phyloP scores from a whole-genome alignment of 2,888 invertebrate species.

The Choreutis nemorana region DNA sequence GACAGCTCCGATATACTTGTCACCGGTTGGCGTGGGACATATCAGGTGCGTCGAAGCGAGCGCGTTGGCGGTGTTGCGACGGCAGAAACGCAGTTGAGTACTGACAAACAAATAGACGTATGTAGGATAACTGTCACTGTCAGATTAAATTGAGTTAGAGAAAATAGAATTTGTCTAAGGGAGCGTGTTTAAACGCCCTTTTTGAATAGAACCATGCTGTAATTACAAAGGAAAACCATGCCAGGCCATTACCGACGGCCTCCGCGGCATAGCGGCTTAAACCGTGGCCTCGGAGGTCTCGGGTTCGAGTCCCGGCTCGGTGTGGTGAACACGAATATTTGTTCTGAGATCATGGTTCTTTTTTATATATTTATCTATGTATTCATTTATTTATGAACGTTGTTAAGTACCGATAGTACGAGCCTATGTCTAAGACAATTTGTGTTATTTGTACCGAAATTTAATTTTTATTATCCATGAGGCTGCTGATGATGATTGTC shows the following conservation, averaged over 20 bases:
- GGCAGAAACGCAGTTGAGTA: conserved; percentile 52
- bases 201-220: too few species aligned
- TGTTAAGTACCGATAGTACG: neutral
- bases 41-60: conserved; percentile 82
- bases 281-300: too few species aligned
- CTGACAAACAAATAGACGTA: conserved; percentile 23
- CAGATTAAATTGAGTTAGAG: neutral
- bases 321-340: too few species aligned
- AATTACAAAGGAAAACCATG: too few species aligned
- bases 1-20: conserved; percentile 82
- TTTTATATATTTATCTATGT: too few species aligned
- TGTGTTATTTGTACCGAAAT: neutral
- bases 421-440: neutral
- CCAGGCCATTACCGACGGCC: too few species aligned
- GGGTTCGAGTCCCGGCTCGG: too few species aligned
- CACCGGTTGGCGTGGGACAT: conserved; percentile 75
- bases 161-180: neutral
- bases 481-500: conserved; percentile 1
- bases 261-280: too few species aligned
- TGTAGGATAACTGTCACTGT: neutral
- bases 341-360: too few species aligned
- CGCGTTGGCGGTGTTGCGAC: conserved; percentile 48
- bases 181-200: too few species aligned
- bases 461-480: neutral
- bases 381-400: too few species aligned